Evolutionary conservation across 2,797 vertebrate genomes (phyloP), one percentile per base, ranked within the genome.

Genomic region (Oophaga sylvatica): DNA sequence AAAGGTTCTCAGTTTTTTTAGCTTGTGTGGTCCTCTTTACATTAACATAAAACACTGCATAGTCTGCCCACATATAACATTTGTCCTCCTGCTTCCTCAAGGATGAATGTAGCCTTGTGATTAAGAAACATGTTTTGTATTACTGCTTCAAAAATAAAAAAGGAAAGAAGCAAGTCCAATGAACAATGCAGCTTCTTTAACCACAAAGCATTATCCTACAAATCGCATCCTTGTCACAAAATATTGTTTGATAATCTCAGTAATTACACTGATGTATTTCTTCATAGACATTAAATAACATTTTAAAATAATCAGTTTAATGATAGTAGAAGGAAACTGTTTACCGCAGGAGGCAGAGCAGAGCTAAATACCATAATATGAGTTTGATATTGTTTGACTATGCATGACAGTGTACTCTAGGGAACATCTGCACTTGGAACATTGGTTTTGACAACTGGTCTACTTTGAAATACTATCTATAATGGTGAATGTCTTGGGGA

Each of bases 61-160:
- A 60, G 78, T 67, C 22, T 73, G 60, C 15, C n/a, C 70, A 71
- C 41, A 80, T 57, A 71, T 19, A 60, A 2, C 3, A 71, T 81
- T 71, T 62, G 9, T 57, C 31, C 62, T n/a, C 56, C 29, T 68
- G 31, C 15, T 79, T 29, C 65, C 20, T 53, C 31, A 70, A 70
- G 19, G 26, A 65, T 70, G 48, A 48, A 86, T 59, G 63, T 71
- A 48, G 63, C 15, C 79, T 79, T 45, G 65, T 79, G 63, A 79
- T 85, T 67, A 68, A 68, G 62, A 85, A 85, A 79, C 76, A 79
- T 79, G 76, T 26, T 85, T 79, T 76, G 76, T 53, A 85, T 85
- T 73, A 78, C 17, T 48, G 6, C 35, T 7, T 62, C 29, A 85
- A 85, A 56, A 82, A 81, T 62, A 48, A 85, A 85, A 82, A 81